A percentile compares a stretch with the other conserved stretches of the same genome.
Conservation (phyloP, 2,113 vertebrate genomes). For the Channa maculata region DNA sequence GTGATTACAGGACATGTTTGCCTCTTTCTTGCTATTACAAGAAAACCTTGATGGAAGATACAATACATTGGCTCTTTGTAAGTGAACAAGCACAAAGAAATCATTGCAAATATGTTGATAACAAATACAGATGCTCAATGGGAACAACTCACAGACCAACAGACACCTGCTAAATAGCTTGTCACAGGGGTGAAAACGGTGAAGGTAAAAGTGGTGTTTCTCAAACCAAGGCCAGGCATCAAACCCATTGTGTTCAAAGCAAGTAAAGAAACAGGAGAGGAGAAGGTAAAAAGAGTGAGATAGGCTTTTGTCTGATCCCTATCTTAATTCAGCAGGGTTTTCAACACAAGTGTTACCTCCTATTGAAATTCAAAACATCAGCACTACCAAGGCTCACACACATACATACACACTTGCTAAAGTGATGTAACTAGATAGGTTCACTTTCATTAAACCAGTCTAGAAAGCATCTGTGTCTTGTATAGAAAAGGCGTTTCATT, state of each 20-base stretch:
- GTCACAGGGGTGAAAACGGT: constrained; percentile 58
- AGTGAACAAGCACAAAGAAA: constrained; percentile 43
- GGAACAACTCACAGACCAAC: constrained; percentile 29
- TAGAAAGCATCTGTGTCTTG: constrained; percentile 74
- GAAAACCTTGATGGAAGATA: constrained; percentile 24
- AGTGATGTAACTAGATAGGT: constrained; percentile 76
- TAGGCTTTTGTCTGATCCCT: constrained; percentile 80
- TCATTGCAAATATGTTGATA: constrained; percentile 50
- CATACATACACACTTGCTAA: constrained; percentile 51
- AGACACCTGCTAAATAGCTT: constrained; percentile 72
- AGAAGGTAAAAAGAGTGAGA: constrained; percentile 55
- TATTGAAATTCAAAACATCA: constrained; percentile 84
- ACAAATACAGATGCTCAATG: constrained; percentile 35
- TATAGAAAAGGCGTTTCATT: constrained; percentile 71
- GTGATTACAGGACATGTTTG: constrained; percentile 41
- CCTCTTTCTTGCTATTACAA: constrained; percentile 5
- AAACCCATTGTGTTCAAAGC: constrained; percentile 66
- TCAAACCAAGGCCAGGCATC: constrained; percentile 59
- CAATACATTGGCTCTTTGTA: constrained; percentile 31
- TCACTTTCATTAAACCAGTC: constrained; percentile 78
- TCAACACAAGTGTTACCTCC: constrained; percentile 79
- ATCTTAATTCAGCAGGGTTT: constrained; percentile 82
- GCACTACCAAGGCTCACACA: constrained; percentile 50
- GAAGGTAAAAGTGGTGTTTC: constrained; percentile 54
- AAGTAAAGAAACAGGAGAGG: constrained; percentile 45